Conservation (phyloP, 2,888 invertebrate genomes). For the Microctonus brassicae region DNA sequence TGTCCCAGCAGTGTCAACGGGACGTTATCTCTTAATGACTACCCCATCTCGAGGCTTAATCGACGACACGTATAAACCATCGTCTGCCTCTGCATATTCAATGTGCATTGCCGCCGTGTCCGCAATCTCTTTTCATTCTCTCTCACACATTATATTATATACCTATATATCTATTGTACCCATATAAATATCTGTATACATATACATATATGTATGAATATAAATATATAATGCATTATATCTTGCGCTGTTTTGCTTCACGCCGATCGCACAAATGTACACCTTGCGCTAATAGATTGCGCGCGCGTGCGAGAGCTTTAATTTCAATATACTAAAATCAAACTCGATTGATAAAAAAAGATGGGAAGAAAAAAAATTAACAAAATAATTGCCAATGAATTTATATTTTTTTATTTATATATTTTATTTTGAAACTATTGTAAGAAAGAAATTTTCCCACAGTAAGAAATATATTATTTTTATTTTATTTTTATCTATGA, state of each 20-base stretch:
- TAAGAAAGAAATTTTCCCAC: no score
- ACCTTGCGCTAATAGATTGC: constrained; percentile 28
- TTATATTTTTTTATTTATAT: background rate
- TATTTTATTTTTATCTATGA: no score
- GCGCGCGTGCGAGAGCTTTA: background rate
- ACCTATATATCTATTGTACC: no score
- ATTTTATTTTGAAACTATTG: no score
- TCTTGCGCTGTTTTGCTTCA: constrained; percentile 11
- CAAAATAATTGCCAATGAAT: background rate
- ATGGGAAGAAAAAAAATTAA: no score
- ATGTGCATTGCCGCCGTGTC: constrained; percentile 37
- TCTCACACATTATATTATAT: background rate
- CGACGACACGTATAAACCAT: constrained; percentile 68
- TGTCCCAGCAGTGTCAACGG: constrained; percentile 64
- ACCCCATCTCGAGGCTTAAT: constrained; percentile 67
- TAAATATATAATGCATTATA: no score
- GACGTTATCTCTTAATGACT: constrained; percentile 68
- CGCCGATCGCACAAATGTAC: constrained; percentile 8
- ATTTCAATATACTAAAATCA: background rate
- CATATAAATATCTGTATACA: background rate
- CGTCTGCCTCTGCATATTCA: constrained; percentile 66
- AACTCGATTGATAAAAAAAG: background rate
- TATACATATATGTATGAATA: background rate
- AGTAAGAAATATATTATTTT: no score
- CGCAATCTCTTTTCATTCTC: constrained; percentile 3